Percentiles rank a stretch among this genome's conserved stretches.
Conservation (phyloP, 2,888 invertebrate species). For the Danaus chrysippus region DNA sequence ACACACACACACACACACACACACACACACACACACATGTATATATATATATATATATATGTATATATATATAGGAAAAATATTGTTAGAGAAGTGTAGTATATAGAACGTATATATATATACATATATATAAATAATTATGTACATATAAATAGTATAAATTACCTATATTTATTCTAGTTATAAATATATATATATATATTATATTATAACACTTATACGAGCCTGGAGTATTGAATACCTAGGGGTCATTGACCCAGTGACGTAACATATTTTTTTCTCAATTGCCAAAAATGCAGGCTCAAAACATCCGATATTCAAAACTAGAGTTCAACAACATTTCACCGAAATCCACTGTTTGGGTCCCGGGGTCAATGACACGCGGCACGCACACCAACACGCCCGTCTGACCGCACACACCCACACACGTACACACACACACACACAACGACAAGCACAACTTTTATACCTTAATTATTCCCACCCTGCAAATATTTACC, state of each 20-base stretch:
- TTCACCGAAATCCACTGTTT: conserved; percentile 79
- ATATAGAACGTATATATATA: too few species aligned
- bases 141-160: too few species aligned
- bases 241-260: conserved; percentile 57
- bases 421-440: conserved; percentile 59
- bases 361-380: conserved; percentile 74
- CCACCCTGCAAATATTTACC: conserved; percentile 33
- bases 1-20: not conserved
- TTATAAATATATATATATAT: too few species aligned
- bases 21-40: not conserved
- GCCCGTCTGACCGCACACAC: conserved; percentile 65
- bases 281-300: conserved; percentile 57
- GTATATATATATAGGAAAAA: not conserved
- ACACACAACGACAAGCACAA: conserved; percentile 39
- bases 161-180: too few species aligned
- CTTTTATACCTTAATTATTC: conserved; percentile 66
- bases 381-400: conserved; percentile 65
- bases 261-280: conserved; percentile 32
- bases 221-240: too few species aligned
- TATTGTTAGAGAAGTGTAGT: too few species aligned
- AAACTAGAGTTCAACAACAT: conserved; percentile 76
- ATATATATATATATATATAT: not conserved
- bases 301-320: conserved; percentile 57
- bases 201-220: too few species aligned
- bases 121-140: too few species aligned